Conservation (phyloP, 2,888 invertebrate species). For the Metopia argyrocephala region DNA sequence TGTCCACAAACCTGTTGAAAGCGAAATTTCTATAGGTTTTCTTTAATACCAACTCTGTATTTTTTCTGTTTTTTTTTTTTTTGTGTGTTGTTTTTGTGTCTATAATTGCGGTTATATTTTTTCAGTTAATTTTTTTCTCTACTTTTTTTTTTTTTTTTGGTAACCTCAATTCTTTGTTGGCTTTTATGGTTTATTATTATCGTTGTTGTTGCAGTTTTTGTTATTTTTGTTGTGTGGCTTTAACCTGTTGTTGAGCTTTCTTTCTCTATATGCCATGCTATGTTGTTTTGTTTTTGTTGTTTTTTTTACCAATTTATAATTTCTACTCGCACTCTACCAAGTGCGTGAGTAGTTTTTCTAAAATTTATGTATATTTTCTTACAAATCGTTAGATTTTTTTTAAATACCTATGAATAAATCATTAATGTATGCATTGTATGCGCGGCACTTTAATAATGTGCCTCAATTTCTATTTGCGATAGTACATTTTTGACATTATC, state of each 20-base stretch:
- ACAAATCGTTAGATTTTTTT: slow-evolving; percentile 8
- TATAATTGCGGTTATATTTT: slow-evolving; percentile 64
- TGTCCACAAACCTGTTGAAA: slow-evolving; percentile 77
- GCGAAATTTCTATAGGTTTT: slow-evolving; percentile 73
- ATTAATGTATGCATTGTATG: no score
- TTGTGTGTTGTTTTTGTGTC: slow-evolving; percentile 44
- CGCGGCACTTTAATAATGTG: no score
- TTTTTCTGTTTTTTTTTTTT: slow-evolving; percentile 10
- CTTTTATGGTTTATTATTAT: slow-evolving; percentile 5
- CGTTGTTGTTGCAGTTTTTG: slow-evolving; percentile 8
- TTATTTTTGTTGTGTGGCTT: slow-evolving; percentile 21
- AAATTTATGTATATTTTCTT: slow-evolving; percentile 7
- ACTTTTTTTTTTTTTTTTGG: slow-evolving; percentile 66
- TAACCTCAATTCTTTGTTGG: slow-evolving; percentile 58
- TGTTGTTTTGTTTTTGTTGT: slow-evolving; percentile 23
- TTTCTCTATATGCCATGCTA: slow-evolving; percentile 27
- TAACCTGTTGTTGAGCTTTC: slow-evolving; percentile 54
- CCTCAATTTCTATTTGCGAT: no score
- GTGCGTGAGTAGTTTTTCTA: slow-evolving; percentile 62
- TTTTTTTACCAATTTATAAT: neutral
- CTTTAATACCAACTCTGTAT: slow-evolving; percentile 10
- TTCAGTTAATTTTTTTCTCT: slow-evolving; percentile 58
- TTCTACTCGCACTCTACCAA: neutral
- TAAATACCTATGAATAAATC: no score
- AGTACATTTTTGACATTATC: no score